Conservation (phyloP, 2,888 invertebrate genomes). For the Diadegma fenestrale region DNA sequence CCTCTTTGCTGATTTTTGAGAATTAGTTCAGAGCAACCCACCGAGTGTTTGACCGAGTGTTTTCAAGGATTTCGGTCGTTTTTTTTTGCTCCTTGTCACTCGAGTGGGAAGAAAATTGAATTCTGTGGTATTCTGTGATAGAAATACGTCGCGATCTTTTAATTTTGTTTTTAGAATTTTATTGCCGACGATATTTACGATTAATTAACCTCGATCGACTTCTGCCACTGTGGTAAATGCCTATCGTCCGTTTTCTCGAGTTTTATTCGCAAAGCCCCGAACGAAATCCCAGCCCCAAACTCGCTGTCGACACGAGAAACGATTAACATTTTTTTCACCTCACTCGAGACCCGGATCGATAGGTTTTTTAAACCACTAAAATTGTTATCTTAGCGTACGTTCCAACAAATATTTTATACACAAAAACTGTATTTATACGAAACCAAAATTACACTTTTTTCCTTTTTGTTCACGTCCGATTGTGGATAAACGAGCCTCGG, state of each 20-base stretch:
- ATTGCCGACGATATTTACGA: conserved; percentile 64
- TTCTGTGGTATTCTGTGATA: conserved; percentile 77
- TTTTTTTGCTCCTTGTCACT: conserved; percentile 5
- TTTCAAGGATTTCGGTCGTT: conserved; percentile 5
- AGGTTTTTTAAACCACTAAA: conserved; percentile 56
- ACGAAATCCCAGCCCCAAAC: conserved; percentile 1
- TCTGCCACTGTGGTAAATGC: conserved; percentile 73
- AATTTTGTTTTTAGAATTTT: conserved; percentile 70
- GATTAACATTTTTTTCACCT: background rate
- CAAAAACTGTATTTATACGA: conserved; percentile 64
- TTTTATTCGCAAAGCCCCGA: conserved; percentile 15
- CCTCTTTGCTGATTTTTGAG: background rate
- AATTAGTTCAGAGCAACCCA: conserved; percentile 4
- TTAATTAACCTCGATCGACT: conserved; percentile 73
- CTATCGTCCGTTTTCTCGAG: conserved; percentile 59
- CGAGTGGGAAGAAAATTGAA: conserved; percentile 42
- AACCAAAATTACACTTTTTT: conserved; percentile 61
- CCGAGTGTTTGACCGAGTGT: conserved; percentile 19
- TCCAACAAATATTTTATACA: conserved; percentile 74
- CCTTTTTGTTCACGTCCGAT: conserved; percentile 54
- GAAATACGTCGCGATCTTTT: conserved; percentile 70
- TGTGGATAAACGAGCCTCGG: conserved; percentile 50
- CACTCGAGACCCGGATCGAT: conserved; percentile 53
- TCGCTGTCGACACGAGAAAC: background rate
- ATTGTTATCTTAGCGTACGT: conserved; percentile 73